phyloP scores from a whole-genome alignment of 2,113 vertebrate species.

The Campylomormyrus numenius region DNA sequence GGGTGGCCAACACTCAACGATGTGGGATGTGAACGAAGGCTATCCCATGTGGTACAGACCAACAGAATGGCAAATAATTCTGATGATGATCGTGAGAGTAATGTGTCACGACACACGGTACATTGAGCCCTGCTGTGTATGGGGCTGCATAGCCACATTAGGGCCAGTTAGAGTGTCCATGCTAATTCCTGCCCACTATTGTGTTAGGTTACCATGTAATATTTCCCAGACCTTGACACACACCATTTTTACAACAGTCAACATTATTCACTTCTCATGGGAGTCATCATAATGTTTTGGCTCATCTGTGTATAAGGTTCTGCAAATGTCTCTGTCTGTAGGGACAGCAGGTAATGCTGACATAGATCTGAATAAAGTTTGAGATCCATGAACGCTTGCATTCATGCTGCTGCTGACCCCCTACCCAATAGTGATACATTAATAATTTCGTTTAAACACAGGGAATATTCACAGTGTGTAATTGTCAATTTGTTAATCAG shows the following conservation, averaged over 20 bases:
- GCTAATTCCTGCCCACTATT: neutral
- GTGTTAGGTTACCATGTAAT: neutral
- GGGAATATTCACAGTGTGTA: neutral
- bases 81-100: too few species aligned
- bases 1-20: neutral
- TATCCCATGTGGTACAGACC: neutral
- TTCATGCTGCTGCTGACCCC: neutral
- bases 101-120: too few species aligned
- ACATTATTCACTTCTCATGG: neutral
- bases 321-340: neutral
- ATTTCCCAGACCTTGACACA: neutral
- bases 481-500: neutral
- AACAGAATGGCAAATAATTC: neutral
- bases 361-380: neutral
- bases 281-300: neutral
- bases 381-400: neutral
- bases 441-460: neutral
- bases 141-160: too few species aligned
- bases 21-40: neutral
- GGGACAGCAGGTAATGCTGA: neutral
- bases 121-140: too few species aligned
- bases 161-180: neutral
- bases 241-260: neutral
- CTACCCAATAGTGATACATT: neutral
- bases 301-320: neutral